Evolutionary conservation across 2,888 invertebrate genomes (phyloP), one percentile per base, ranked within the genome.

Genomic region (Drosophila limbata): DNA sequence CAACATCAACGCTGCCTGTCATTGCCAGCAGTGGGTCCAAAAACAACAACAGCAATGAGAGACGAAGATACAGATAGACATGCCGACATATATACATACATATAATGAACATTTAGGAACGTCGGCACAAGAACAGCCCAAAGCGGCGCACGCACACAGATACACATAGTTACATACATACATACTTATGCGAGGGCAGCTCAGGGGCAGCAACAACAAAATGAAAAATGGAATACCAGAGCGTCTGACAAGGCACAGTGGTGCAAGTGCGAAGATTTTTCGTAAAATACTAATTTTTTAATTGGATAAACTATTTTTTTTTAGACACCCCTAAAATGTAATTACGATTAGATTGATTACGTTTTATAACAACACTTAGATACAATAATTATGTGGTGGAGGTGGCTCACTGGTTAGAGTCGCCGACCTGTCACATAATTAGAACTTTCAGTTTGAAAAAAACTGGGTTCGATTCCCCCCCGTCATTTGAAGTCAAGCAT

Each of bases 141-240:
- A 69, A 81, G 75, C 73, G 62, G 56, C 64, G 73, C 69, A 72
- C 60, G 39, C 68, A 78, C 51, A 70, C 73, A 69, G 47, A 50
- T 33, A 61, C 47, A 47, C 45, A 45, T 28, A 44, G n/a, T 25
- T 35, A 37, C 39, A 28, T 9, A 28, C 50, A 51, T 19, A 8
- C 19, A 11, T 17, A 45, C 50, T 17, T 10, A 68, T 33, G 53
- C 37, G 64, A 31, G 48, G 42, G 55, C 50, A 57, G 33, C 48
- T 48, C 63, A 50, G 53, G 56, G 52, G 70, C 60, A 42, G 56
- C 66, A 71, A 57, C 62, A 78, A 86, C 87, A 84, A 86, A 86
- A 84, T 84, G 84, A 86, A 84, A 84, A 84, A 84, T 86, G 87
- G 84, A 84, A 84, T 84, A 71, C 71, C 70, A 72, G 47, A 69